Evolutionary conservation across 2,888 invertebrate genomes (phyloP), one percentile per base, ranked within the genome.

Genomic region (Plebejus melissa): DNA sequence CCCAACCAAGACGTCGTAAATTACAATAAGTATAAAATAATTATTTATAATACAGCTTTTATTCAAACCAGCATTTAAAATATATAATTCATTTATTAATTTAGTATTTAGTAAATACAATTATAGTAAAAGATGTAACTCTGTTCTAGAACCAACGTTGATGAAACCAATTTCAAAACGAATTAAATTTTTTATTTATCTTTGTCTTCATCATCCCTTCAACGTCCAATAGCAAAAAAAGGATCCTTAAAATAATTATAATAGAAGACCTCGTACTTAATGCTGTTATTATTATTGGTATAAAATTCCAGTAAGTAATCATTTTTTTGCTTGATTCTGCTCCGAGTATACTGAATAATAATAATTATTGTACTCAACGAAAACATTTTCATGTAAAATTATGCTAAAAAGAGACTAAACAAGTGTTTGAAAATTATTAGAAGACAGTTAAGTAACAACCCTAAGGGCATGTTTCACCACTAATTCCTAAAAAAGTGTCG

Each of bases 221-320:
- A 65, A 65, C 65, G 32, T 5, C 65, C 65, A 65, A 65, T 36
- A 36, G 65, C 65, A 36, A 65, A 16, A 65, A 65, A 36, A 36
- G 32, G 32, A 65, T 32, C 60, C 60, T 28, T 65, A 32, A 13
- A 65, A 13, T 65, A 32, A 36, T 65, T 65, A 65, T 13, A 65
- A 36, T 65, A 32, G 65, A 65, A 65, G 65, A 65, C 32, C 65
- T 65, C 13, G 13, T 32, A 28, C 60, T 32, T 65, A 65, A 28
- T 65, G 28, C 60, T 28, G 60, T 65, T 65, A 36, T 36, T 36
- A 65, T 65, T 65, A 11, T 32, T 65, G 65, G 4, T 11, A 65
- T 65, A 32, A 65, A 65, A 65, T 65, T 65, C 13, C 32, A 11
- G 32, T 13, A 13, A 11, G 32, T 13, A 13, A 65, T 65, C 13